Evolutionary conservation across 2,888 invertebrate genomes (phyloP).

Genomic region (Buathra laborator): DNA sequence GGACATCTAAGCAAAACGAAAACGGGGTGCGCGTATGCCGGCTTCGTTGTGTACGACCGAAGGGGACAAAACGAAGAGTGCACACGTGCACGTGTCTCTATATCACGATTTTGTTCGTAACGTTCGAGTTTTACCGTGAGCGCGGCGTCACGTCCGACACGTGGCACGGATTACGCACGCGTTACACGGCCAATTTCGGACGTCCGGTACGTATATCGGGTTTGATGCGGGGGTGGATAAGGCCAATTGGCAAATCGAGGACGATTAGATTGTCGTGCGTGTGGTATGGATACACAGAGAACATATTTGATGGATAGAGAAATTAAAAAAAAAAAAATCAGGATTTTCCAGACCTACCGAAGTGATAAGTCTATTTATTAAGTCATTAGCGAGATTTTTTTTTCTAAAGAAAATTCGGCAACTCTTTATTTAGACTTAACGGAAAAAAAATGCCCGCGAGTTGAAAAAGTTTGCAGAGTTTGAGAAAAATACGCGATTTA

Average conservation of each 20-base stretch:
- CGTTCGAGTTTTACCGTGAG: constrained; percentile 54
- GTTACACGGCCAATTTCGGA: constrained; percentile 83
- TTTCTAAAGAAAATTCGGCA: background rate
- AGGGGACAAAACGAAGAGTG: constrained; percentile 48
- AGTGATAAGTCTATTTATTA: background rate
- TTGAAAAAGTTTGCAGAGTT: constrained; percentile 22
- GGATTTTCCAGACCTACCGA: background rate
- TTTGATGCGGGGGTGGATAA: constrained; percentile 60
- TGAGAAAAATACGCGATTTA: constrained; percentile 64
- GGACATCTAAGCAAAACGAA: constrained; percentile 45
- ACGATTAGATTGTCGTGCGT: constrained; percentile 59
- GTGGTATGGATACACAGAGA: constrained; percentile 29
- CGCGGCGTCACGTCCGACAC: constrained; percentile 77
- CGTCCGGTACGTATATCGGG: constrained; percentile 71
- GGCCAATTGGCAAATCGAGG: constrained; percentile 65
- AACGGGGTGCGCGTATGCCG: constrained; percentile 12
- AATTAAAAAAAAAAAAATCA: constrained; percentile 19
- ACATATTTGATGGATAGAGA: constrained; percentile 36
- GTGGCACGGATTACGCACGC: constrained; percentile 83
- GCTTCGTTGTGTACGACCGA: constrained; percentile 15
- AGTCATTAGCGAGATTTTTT: background rate
- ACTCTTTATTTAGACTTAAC: background rate
- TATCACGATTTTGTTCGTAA: constrained; percentile 21
- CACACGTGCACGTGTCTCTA: constrained; percentile 5
- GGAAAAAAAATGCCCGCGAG: constrained; percentile 19